Base-by-base conservation (phyloP, 2,113 vertebrate genomes). In the Patagioenas fasciata region DNA sequence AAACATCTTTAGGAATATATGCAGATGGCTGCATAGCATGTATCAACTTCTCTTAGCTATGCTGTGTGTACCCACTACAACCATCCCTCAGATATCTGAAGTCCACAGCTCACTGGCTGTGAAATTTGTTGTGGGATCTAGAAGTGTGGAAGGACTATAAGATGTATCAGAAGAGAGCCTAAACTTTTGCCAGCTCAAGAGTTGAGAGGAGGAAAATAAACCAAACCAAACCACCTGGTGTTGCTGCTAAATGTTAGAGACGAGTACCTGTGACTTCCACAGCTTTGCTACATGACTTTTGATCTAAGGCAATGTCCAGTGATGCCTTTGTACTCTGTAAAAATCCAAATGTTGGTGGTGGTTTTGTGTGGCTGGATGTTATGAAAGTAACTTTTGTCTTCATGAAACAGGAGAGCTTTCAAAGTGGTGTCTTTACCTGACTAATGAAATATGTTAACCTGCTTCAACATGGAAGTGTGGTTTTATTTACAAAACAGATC, bases 331-430 rank as follows among this genome's bases (percentile, higher is more conserved):
- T 36, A 42, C 32, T 53, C 29, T 25, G 6, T 15, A 62, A 69
- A 80, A 93, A 60, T 31, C 13, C 7, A 17, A 1, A 0, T 3
- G 8, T 4, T 60, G 31, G 12, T 58, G 32, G n/a, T 3, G 15
- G 11, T 28, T 58, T 48, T 21, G 6, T 58, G 19, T 18, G 23
- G 15, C 15, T 2, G 0, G 26, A 7, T 16, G 15, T 66, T 66
- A 60, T 7, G 48, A 56, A 60, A 74, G 21, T 28, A 74, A 50
- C 20, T 72, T 65, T 4, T 51, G 10, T 19, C n/a, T 66, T 61
- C 26, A 8, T 31, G 26, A 74, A 88, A 53, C 4, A 42, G 15
- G 25, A 80, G 51, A 50, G 8, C 17, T 91, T 42, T 58, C 8
- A n/a, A 48, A 71, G 60, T 3, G 0, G 18, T 36, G 16, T 91